These are phyloP conservation scores for Carterocephalus palaemon DNA, from an alignment of 2,888 invertebrate genomes.

Conservation along the genomic window DNA sequence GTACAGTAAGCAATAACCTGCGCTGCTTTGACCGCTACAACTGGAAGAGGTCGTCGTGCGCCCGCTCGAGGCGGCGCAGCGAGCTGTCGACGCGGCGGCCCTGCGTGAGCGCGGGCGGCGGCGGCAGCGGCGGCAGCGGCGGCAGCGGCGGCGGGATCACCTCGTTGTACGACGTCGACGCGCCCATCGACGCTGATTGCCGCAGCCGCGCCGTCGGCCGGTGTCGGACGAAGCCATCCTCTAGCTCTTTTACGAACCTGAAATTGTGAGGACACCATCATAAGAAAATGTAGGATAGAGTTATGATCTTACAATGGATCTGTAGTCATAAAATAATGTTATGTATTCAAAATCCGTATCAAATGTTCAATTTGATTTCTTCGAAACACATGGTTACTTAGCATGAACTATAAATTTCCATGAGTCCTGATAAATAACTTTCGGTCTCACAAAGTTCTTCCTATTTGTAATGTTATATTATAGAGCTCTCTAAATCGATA, in stretches of 20 bases:
- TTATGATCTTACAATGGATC: too few relatives aligned
- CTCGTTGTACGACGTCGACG: constrained; percentile 67
- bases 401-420: too few relatives aligned
- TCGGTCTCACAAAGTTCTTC: too few relatives aligned
- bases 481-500: too few relatives aligned
- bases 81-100: constrained; percentile 89
- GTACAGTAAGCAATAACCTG: too few relatives aligned
- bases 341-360: too few relatives aligned
- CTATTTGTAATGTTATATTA: too few relatives aligned
- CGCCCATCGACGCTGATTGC: constrained; percentile 76
- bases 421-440: too few relatives aligned
- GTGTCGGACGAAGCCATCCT: constrained; percentile 75
- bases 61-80: constrained; percentile 87
- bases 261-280: constrained; percentile 32
- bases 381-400: too few relatives aligned
- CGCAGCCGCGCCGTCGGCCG: constrained; percentile 76
- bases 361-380: too few relatives aligned
- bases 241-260: constrained; percentile 78
- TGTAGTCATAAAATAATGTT: too few relatives aligned
- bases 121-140: constrained; percentile 76
- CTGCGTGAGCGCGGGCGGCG: constrained; percentile 86
- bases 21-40: constrained; percentile 85
- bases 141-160: constrained; percentile 72
- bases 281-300: not conserved
- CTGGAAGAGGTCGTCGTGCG: constrained; percentile 94